Conservation (phyloP, 2,888 invertebrate genomes). For the Scelioninae gen. 1 region DNA sequence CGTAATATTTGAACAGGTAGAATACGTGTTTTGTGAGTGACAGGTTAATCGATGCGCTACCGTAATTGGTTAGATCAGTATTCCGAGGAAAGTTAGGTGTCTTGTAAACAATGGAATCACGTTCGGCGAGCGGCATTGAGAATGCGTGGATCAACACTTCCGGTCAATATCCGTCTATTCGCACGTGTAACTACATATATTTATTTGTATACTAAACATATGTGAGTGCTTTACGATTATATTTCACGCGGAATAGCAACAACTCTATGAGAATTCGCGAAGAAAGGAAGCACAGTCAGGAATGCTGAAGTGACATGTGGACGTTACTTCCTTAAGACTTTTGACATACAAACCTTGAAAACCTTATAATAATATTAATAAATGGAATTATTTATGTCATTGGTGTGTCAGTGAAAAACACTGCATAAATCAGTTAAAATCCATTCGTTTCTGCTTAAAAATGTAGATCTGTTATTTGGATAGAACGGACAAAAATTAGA, state of each 20-base stretch:
- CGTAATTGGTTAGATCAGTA: conserved; percentile 73
- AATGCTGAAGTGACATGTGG: conserved; percentile 16
- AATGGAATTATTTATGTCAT: too few relatives aligned
- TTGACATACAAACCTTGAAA: conserved; percentile 40
- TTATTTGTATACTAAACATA: conserved; percentile 49
- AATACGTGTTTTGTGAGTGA: conserved; percentile 41
- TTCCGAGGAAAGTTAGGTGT: conserved; percentile 71
- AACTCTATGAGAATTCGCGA: conserved; percentile 51
- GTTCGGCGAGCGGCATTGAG: conserved; percentile 74
- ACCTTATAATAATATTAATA: too few relatives aligned
- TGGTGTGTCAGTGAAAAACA: too few relatives aligned
- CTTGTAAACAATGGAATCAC: conserved; percentile 77
- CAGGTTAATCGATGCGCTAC: conserved; percentile 65
- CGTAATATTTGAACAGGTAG: conserved; percentile 41
- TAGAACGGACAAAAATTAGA: too few relatives aligned
- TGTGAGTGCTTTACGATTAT: conserved; percentile 59
- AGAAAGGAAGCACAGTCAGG: conserved; percentile 25
- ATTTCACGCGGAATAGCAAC: conserved; percentile 46
- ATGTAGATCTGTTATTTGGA: too few relatives aligned
- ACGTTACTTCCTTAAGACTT: conserved; percentile 44
- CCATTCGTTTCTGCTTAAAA: too few relatives aligned
- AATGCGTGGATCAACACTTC: conserved; percentile 78
- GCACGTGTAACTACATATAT: conserved; percentile 66
- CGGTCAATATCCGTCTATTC: conserved; percentile 75
- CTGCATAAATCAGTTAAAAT: too few relatives aligned